Conservation (phyloP, 2,797 vertebrate species). For the Tokudaia tokunoshimensis region DNA sequence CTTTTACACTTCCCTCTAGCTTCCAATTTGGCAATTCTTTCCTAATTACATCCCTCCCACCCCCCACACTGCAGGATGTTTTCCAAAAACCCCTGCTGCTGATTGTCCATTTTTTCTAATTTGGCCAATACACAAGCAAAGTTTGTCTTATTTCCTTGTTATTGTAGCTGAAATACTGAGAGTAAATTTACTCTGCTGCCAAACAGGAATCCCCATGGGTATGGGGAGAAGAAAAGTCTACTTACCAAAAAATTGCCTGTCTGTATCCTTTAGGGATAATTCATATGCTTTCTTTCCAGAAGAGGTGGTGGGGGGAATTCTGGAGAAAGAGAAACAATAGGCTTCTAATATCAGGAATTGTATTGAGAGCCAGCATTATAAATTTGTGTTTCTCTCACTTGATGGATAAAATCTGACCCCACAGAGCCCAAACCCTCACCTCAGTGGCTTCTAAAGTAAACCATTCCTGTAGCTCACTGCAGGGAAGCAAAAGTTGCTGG, state of each 20-base stretch:
- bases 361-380: slow-evolving; percentile 50
- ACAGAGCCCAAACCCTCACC: slow-evolving; percentile 44
- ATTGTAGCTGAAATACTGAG: slow-evolving; percentile 56
- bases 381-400: slow-evolving; percentile 69
- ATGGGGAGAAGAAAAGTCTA: slow-evolving; percentile 5
- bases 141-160: slow-evolving; percentile 62
- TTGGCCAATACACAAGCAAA: neutral
- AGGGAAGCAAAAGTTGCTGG: slow-evolving; percentile 59
- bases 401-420: slow-evolving; percentile 67
- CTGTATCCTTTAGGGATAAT: slow-evolving; percentile 37
- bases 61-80: slow-evolving; percentile 1
- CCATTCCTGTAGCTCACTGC: slow-evolving; percentile 65
- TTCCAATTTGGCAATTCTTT: slow-evolving; percentile 60
- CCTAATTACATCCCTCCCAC: slow-evolving; percentile 23
- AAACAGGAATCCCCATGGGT: slow-evolving; percentile 46
- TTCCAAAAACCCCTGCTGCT: slow-evolving; percentile 46
- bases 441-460: slow-evolving; percentile 69
- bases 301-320: neutral
- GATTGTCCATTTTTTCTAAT: slow-evolving; percentile 47
- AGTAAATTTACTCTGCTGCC: slow-evolving; percentile 68
- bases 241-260: slow-evolving; percentile 60
- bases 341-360: slow-evolving; percentile 54
- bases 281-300: slow-evolving; percentile 58
- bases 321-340: neutral
- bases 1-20: neutral